Evolutionary conservation across 1,140 invertebrate species (phyloP).

Genomic region (Neodiprion virginianus): DNA sequence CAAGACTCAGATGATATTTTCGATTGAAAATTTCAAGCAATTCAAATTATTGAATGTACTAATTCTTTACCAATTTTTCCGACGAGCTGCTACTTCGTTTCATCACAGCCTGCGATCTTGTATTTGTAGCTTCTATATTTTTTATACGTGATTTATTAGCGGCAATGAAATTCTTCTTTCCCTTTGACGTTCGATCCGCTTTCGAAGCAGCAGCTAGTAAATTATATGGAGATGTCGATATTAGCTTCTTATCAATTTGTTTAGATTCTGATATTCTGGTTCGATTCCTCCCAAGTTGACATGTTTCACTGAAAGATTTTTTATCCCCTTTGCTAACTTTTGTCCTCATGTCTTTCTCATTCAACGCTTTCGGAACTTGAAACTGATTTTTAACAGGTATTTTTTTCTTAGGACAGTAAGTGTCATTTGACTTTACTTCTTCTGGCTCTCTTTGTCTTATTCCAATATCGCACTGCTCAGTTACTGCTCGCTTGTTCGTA

Average conservation of each 20-base stretch:
- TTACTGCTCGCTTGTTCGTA: no score
- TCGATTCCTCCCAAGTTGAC: not conserved
- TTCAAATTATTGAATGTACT: not conserved
- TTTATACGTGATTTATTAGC: slow-evolving; percentile 44
- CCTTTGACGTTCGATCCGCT: slow-evolving; percentile 17
- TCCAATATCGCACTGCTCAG: no score
- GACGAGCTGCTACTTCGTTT: not conserved
- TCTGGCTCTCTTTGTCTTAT: no score
- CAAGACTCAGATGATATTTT: slow-evolving; percentile 18
- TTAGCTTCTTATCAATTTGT: not conserved
- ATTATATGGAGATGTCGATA: not conserved
- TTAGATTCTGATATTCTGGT: not conserved
- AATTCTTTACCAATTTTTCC: not conserved
- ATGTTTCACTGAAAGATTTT: not conserved
- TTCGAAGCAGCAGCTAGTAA: not conserved
- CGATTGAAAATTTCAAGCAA: slow-evolving; percentile 12
- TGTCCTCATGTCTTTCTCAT: not conserved
- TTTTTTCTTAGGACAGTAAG: not conserved
- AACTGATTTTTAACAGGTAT: not conserved
- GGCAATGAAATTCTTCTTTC: slow-evolving; percentile 44
- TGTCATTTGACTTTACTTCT: no score
- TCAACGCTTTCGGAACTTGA: not conserved
- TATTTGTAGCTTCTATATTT: slow-evolving; percentile 18
- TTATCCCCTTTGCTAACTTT: not conserved
- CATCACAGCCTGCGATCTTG: not conserved